Base-by-base conservation (phyloP, 2,113 vertebrate species). In the Phasianus colchicus region DNA sequence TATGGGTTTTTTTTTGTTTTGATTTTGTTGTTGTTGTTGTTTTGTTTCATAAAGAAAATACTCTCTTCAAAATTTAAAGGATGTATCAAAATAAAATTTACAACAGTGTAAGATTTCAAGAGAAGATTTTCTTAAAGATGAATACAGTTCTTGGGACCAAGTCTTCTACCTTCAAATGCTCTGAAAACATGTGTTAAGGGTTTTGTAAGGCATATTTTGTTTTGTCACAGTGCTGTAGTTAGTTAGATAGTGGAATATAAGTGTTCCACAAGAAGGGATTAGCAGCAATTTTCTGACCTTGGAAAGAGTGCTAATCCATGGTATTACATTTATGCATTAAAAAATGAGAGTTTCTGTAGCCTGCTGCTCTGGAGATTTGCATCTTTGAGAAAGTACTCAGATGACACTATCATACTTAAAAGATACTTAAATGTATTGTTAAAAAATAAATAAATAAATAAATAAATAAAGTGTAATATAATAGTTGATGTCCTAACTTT, bases 111-210 rank as follows among this genome's bases (percentile, higher is more conserved):
- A 57, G 11, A 86, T 64, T 72, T 61, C 25, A 88, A 42, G 24
- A 24, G 57, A 90, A 79, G 29, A 88, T 84, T 96, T 90, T 76
- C 32, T 89, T 83, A 86, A 16, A 57, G 55, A 55, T 83, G 89
- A 95, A 85, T 74, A 52, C 4, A 69, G 10, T 93, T 82, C 38
- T 70, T 19, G n/a, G 69, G 65, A 88, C 54, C 14, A 84, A 82
- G 13, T 24, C 34, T 83, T 93, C 69, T 92, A 92, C 13, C 27
- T 65, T 65, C 1, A 0, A 81, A 4, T 78, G 13, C n/a, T 64
- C 38, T 64, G 30, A 38, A 92, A 24, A 25, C 10, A 9, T 61
- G 45, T 36, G 17, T 67, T 86, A 90, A 65, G 67, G 66, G 75
- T 91, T 77, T 85, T 20, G 1, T 54, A 57, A 91, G 79, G 72